Conservation (phyloP, 2,797 vertebrate genomes). For the Cirrhinus molitorella region DNA sequence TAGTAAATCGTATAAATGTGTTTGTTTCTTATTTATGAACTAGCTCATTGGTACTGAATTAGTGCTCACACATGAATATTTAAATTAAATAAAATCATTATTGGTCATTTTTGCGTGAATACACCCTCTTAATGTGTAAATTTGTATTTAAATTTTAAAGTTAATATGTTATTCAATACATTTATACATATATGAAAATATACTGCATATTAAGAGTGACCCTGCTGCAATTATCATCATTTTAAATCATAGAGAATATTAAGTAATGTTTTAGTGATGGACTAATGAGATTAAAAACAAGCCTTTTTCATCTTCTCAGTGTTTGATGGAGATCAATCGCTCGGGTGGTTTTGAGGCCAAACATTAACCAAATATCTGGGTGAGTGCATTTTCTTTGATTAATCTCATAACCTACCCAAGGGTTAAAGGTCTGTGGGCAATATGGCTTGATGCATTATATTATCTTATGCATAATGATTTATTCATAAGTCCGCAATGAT, state of each 20-base stretch:
- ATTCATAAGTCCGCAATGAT: constrained; percentile 49
- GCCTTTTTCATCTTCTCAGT: constrained; percentile 5
- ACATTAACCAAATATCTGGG: constrained; percentile 32
- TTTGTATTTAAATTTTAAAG: background rate
- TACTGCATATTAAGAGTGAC: background rate
- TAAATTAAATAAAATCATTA: background rate
- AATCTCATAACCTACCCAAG: constrained; percentile 14
- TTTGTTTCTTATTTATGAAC: background rate
- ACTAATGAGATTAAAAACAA: constrained; percentile 9
- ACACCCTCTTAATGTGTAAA: background rate
- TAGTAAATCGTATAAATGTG: background rate
- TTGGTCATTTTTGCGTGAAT: background rate
- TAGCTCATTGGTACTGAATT: background rate
- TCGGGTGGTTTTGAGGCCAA: constrained; percentile 6
- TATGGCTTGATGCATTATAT: constrained; percentile 46
- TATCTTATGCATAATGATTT: constrained; percentile 55
- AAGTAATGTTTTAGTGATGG: constrained; percentile 1
- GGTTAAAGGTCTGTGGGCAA: constrained; percentile 51
- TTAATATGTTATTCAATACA: background rate
- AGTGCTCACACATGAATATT: background rate
- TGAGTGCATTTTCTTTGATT: constrained; percentile 48
- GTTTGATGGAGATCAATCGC: background rate
- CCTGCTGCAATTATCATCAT: background rate
- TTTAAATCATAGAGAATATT: background rate
- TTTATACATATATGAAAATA: background rate